A percentile compares a stretch with the other conserved stretches of the same genome.
phyloP scores from a whole-genome alignment of 1,140 invertebrate genomes.

The Drosophila lowei region DNA sequence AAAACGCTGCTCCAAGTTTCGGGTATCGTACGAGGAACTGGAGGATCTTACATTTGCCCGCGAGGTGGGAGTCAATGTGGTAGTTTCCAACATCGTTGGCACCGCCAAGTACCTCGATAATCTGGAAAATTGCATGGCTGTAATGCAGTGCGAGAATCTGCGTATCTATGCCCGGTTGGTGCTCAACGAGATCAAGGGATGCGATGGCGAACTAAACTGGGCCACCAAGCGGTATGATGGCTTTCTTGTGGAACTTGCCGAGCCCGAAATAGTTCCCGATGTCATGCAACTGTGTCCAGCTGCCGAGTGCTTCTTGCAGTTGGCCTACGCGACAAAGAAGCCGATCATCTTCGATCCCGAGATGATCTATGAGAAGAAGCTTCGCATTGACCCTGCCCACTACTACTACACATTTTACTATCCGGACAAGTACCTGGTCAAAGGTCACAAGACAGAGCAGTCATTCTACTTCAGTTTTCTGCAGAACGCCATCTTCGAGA shows the following conservation, averaged over 20 bases:
- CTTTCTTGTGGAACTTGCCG: slow-evolving; percentile 59
- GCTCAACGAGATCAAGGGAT: slow-evolving; percentile 65
- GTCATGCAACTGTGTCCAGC: slow-evolving; percentile 64
- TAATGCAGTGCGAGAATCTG: slow-evolving; percentile 59
- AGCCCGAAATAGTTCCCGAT: slow-evolving; percentile 23
- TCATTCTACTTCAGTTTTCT: slow-evolving; percentile 52
- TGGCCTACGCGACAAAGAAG: slow-evolving; percentile 56
- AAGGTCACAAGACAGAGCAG: not conserved
- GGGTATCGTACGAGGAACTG: slow-evolving; percentile 69
- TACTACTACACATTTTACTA: slow-evolving; percentile 68
- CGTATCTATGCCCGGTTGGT: slow-evolving; percentile 62
- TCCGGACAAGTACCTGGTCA: slow-evolving; percentile 71
- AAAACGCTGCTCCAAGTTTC: slow-evolving; percentile 42
- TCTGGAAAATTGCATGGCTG: slow-evolving; percentile 40
- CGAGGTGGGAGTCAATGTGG: slow-evolving; percentile 70
- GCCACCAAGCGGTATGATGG: slow-evolving; percentile 67
- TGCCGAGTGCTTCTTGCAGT: slow-evolving; percentile 60
- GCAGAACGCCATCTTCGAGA: slow-evolving; percentile 57
- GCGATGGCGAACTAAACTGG: slow-evolving; percentile 64
- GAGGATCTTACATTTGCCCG: slow-evolving; percentile 75
- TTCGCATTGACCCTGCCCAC: slow-evolving; percentile 59
- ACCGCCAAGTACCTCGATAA: slow-evolving; percentile 54
- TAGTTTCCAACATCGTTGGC: slow-evolving; percentile 63
- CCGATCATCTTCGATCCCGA: slow-evolving; percentile 62
- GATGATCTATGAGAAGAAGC: slow-evolving; percentile 41